Evolutionary conservation across 2,113 vertebrate species (phyloP), one percentile per base, ranked within the genome.

Genomic region (Oreochromis tanganicae): DNA sequence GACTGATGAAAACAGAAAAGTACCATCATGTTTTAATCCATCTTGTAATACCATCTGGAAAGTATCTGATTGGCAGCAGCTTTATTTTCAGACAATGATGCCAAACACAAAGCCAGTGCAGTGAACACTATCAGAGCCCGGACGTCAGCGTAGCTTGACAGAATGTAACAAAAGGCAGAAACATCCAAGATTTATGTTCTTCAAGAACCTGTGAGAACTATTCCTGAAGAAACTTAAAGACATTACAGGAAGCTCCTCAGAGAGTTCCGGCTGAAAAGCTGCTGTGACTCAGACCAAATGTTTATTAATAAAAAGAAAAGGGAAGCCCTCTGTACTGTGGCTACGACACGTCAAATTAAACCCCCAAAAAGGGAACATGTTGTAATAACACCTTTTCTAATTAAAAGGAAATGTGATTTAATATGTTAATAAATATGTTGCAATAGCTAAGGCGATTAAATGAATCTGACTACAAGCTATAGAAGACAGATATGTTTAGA

Each of bases 41-140:
- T 38, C 32, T 12, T 38, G 3, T 3, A 66, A 66, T 38, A 0
- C 61, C 10, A 21, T 1, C 61, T 38, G 61, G 0, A 38, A 38
- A 38, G 61, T 4, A 66, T 38, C 1, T 38, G 61, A 66, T 66
- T 68, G 63, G 63, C 36, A 68, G 5, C 63, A 41, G 12, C 34
- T 68, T 68, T 21, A 68, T 41, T 68, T 66, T 66, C 61, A 66
- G 61, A 68, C 63, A 68, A 9, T 4, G 63, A 68, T 41, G 36
- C 36, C 63, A 68, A 41, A 41, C 63, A 41, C 36, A 41, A 38
- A 0, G 3, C 1, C 63, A 68, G 36, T 41, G 63, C 4, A 7
- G n/a, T 9, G 63, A 68, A 41, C 63, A 68, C 36, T 68, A 41
- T 5, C 36, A 41, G 63, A 68, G 11, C n/a, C 63, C 0, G 0